Evolutionary conservation across 2,888 invertebrate genomes (phyloP).

Genomic region (Sarcophaga caerulescens): DNA sequence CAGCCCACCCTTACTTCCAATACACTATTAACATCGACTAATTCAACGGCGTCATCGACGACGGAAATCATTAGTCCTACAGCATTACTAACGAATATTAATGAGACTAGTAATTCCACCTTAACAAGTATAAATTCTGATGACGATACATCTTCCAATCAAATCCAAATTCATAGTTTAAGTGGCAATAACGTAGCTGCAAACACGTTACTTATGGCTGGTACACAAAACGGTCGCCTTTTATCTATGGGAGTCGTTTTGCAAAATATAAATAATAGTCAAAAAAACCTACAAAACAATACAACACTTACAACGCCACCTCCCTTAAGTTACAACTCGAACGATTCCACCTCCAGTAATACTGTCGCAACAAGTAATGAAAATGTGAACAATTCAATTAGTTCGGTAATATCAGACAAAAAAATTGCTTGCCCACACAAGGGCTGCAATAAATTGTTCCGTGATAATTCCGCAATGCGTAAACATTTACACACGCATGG

Average conservation of each 20-base stretch:
- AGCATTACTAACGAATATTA: slow-evolving; percentile 24
- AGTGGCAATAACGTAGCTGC: slow-evolving; percentile 25
- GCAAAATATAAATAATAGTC: slow-evolving; percentile 47
- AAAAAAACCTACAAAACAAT: slow-evolving; percentile 36
- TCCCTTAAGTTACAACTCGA: slow-evolving; percentile 44
- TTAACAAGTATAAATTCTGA: slow-evolving; percentile 49
- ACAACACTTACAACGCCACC: slow-evolving; percentile 33
- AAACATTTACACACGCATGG: slow-evolving; percentile 99
- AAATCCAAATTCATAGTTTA: slow-evolving; percentile 38
- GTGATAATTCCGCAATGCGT: slow-evolving; percentile 98
- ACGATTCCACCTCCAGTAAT: slow-evolving; percentile 42
- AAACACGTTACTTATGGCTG: slow-evolving; percentile 41
- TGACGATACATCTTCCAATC: slow-evolving; percentile 42
- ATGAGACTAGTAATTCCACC: slow-evolving; percentile 47
- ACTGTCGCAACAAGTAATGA: slow-evolving; percentile 20
- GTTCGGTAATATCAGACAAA: slow-evolving; percentile 55
- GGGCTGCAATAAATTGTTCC: slow-evolving; percentile 97
- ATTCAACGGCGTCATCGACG: slow-evolving; percentile 33
- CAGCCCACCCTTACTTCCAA: slow-evolving; percentile 30
- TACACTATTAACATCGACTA: slow-evolving; percentile 28
- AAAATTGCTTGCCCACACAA: slow-evolving; percentile 63
- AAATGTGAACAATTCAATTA: slow-evolving; percentile 68
- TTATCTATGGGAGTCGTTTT: slow-evolving; percentile 46
- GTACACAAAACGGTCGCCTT: slow-evolving; percentile 42
- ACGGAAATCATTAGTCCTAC: slow-evolving; percentile 36